Percentiles rank a stretch among this genome's conserved stretches.
Conservation (phyloP, 1,140 invertebrate species). For the Ditylenchus dipsaci region DNA sequence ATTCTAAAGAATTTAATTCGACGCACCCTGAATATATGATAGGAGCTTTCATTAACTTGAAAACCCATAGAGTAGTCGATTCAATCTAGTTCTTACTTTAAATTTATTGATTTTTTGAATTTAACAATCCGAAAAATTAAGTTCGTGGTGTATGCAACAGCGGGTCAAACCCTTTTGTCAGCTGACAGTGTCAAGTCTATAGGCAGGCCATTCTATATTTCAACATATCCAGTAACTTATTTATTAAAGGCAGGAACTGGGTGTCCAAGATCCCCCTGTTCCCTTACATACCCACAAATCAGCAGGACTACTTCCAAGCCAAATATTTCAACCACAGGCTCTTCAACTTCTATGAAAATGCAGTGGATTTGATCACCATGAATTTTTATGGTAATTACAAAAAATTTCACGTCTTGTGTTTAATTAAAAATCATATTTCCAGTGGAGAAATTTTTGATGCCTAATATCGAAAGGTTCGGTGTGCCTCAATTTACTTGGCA, state of each 20-base stretch:
- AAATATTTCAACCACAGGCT: constrained; percentile 4
- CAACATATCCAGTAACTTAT: neutral
- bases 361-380: constrained; percentile 6
- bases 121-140: too few relatives aligned
- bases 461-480: neutral
- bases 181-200: neutral
- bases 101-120: too few relatives aligned
- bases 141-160: neutral
- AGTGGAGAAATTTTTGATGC: neutral
- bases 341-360: neutral
- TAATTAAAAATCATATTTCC: neutral
- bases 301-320: constrained; percentile 10
- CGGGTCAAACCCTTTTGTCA: neutral
- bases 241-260: constrained; percentile 14
- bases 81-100: too few relatives aligned
- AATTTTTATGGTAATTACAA: neutral
- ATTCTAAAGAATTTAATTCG: too few relatives aligned
- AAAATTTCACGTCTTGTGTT: neutral
- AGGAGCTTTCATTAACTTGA: too few relatives aligned
- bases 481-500: neutral
- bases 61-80: too few relatives aligned
- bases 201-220: too few relatives aligned
- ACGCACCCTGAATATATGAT: too few relatives aligned
- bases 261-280: constrained; percentile 13
- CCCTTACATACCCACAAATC: neutral